These are phyloP conservation scores for Pemphigus obesinymphae DNA, from an alignment of 1,140 invertebrate species.

Conservation along the genomic window DNA sequence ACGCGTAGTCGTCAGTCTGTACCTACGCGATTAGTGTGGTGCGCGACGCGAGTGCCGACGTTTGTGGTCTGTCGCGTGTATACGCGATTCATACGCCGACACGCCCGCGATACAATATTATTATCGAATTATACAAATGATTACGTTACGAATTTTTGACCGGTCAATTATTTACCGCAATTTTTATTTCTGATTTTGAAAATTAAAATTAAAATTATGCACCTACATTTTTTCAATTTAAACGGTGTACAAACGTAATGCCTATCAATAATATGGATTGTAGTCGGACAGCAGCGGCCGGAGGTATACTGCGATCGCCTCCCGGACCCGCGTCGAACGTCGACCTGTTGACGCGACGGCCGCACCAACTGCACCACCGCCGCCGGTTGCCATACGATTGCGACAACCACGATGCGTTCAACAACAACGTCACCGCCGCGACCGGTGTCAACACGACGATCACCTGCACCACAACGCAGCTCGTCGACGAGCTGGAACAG, in stretches of 20 bases:
- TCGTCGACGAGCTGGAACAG: constrained; percentile 2
- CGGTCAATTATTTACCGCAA: not conserved
- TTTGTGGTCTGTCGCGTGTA: no score
- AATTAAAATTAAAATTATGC: not conserved
- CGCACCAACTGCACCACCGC: not conserved
- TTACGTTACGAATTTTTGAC: no score
- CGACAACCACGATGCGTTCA: not conserved
- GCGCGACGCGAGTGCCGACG: not conserved
- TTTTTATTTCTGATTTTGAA: not conserved
- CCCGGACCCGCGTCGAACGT: not conserved
- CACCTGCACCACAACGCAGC: not conserved
- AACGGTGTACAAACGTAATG: not conserved
- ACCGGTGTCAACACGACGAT: not conserved
- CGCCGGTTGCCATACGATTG: no score
- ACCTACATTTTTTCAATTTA: no score
- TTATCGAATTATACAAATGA: no score
- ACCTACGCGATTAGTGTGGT: no score
- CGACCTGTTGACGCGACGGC: no score
- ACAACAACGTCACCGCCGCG: not conserved
- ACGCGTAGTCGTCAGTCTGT: no score
- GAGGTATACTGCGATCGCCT: not conserved
- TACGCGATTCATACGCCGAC: no score
- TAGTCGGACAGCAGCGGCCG: not conserved
- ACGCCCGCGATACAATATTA: no score
- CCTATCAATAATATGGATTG: not conserved